Base-by-base conservation (phyloP, 2,113 vertebrate genomes). In the Dryoscopus gambensis region DNA sequence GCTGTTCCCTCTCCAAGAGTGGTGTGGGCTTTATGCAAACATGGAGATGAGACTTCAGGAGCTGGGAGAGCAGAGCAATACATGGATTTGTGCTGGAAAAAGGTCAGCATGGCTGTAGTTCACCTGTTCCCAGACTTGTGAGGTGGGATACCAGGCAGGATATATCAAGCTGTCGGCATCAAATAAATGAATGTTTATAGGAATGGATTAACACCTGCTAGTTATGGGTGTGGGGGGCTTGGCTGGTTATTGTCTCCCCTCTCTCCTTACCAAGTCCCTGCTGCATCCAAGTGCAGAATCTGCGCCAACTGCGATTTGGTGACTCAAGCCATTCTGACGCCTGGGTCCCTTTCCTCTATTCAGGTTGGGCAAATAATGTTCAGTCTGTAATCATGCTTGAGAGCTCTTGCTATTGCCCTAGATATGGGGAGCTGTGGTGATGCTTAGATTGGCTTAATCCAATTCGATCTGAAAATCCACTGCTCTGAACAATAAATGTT, bases 291-390 rank as follows among this genome's bases (percentile, higher is more conserved):
- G 88, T 3, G 67, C 55, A 55, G 81, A 64, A 62, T 22, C 4
- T 2, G 27, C 0, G 1, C 53, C 0, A 3, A 6, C 40, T 74
- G 42, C 0, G 6, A 25, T 80, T 57, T n/a, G 68, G 91, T 93
- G 93, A 88, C 79, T 95, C 88, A 89, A 7, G 39, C 55, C 5
- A 2, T 31, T 80, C 84, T 85, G 92, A 73, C 0, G 8, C 88
- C 76, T 56, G 56, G 31, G 14, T 92, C 59, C 30, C 27, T 79
- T 35, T 89, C 49, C 30, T 90, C 46, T 57, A 0, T 49, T 91
- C 69, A 49, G 47, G 28, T 2, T 90, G 71, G 42, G 39, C 63
- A 74, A 79, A 73, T 59, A 69, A 35, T 5, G 7, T 16, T 55
- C 52, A 50, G n/a, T 33, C 76, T 75, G 27, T 87, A 47, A 71